A percentile compares a stretch with the other conserved stretches of the same genome.
Conservation (phyloP, 1,140 invertebrate species). For the Aleiodes sp. region DNA sequence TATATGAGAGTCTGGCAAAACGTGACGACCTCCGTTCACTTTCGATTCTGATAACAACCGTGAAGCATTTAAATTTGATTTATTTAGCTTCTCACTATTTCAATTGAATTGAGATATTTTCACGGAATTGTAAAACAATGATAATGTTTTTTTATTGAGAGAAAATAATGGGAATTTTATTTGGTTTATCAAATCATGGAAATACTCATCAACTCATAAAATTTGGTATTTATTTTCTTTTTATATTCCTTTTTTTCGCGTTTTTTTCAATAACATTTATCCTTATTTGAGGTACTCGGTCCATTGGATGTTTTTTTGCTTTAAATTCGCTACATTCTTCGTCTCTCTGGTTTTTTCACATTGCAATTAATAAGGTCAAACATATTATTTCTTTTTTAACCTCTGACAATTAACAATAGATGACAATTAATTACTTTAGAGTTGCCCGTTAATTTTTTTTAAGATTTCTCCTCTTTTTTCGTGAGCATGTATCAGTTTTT, state of each 20-base stretch:
- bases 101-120: neutral
- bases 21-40: neutral
- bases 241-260: neutral
- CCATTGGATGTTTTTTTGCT: neutral
- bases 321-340: neutral
- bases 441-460: neutral
- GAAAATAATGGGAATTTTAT: too few species aligned
- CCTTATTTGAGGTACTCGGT: slow-evolving; percentile 11
- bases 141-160: neutral
- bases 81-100: neutral
- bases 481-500: slow-evolving; percentile 9
- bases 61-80: neutral
- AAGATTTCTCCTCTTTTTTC: neutral
- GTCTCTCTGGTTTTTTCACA: too few species aligned
- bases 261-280: slow-evolving; percentile 10
- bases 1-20: neutral
- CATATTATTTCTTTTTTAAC: too few species aligned
- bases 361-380: too few species aligned
- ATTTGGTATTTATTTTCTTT: neutral
- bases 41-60: slow-evolving; percentile 5
- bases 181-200: neutral
- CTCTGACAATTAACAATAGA: too few species aligned
- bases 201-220: neutral
- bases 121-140: neutral
- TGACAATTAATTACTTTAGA: neutral